Percentiles rank a stretch among this genome's conserved stretches.
Conservation (phyloP, 2,797 vertebrate species). For the Gallinago solitaria region DNA sequence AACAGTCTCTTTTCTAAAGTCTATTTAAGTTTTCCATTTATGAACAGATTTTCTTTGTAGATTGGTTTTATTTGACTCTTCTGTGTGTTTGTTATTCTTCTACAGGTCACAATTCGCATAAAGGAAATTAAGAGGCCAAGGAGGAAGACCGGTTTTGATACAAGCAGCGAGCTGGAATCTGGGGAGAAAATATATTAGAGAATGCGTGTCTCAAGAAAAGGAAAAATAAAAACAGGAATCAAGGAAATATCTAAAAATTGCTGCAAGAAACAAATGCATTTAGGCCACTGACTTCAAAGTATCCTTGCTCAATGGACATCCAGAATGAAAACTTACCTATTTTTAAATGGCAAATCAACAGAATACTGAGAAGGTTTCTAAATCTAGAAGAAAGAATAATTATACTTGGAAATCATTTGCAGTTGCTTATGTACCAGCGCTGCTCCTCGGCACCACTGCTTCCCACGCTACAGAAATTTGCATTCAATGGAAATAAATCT, state of each 20-base stretch:
- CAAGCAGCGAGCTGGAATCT: neutral
- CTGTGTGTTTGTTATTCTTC: neutral
- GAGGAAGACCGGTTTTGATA: neutral
- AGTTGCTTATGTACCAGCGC: neutral
- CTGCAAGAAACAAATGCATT: slow-evolving; percentile 48
- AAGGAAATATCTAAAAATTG: slow-evolving; percentile 34
- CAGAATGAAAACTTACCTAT: slow-evolving; percentile 7
- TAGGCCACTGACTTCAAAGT: slow-evolving; percentile 12
- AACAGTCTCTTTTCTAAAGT: neutral
- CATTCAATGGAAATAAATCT: neutral
- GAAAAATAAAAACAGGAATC: neutral
- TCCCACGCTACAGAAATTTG: neutral
- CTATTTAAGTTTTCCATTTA: neutral
- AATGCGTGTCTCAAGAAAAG: neutral
- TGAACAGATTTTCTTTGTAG: neutral
- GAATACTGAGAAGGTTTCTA: neutral
- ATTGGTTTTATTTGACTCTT: neutral
- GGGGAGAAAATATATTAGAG: neutral
- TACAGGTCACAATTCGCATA: neutral
- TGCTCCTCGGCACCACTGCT: neutral
- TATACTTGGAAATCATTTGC: neutral
- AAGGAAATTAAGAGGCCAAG: slow-evolving; percentile 28
- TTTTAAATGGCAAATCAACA: neutral
- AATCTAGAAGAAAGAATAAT: neutral
- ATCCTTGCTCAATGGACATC: neutral